Base-by-base conservation (phyloP, 2,888 invertebrate genomes). In the Caenorhabditis sp. region DNA sequence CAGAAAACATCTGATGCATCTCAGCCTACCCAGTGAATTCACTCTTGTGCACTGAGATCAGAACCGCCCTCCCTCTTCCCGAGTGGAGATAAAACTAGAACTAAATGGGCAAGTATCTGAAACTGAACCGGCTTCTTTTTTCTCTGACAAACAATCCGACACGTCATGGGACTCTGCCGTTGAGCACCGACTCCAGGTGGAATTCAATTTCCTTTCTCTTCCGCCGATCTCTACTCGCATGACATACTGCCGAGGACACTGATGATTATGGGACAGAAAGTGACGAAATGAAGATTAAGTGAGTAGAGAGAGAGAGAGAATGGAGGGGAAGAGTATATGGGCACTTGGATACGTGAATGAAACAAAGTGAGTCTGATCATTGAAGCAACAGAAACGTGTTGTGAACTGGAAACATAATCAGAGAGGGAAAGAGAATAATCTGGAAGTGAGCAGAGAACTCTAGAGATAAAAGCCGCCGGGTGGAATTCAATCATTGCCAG, bases 181-280 rank as follows among this genome's bases (percentile, higher is more conserved):
- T 1, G 47, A 5, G 47, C n/a, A n/a, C n/a, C n/a, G n/a, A 15
- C 28, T 50, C 53, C 70, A 71, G 70, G 70, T 71, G 70, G 22
- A 71, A 71, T 44, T 62, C 44, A 62, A 71, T 71, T 71, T 71
- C 61, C 62, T 35, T 35, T 40, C 51, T 50, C 26, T 40, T n/a
- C 11, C 40, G 2, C 40, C 40, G 13, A 40, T 64, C 22, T 15
- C 51, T 26, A 20, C 51, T 61, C 70, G 9, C 50, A 70, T 50
- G 56, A 28, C 69, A 47, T 47, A 47, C 4, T 47, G 58, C 60
- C 60, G 24, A 53, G 53, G 13, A 22, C 22, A 53, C 53, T 13
- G 51, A 51, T 53, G 53, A 53, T 26, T 53, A 53, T 4, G 26
- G 4, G 32, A 11, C 1, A 13, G 53, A 26, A 26, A 24, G 53